Conservation (phyloP, 2,113 vertebrate species). For the Trogon melanurus region DNA sequence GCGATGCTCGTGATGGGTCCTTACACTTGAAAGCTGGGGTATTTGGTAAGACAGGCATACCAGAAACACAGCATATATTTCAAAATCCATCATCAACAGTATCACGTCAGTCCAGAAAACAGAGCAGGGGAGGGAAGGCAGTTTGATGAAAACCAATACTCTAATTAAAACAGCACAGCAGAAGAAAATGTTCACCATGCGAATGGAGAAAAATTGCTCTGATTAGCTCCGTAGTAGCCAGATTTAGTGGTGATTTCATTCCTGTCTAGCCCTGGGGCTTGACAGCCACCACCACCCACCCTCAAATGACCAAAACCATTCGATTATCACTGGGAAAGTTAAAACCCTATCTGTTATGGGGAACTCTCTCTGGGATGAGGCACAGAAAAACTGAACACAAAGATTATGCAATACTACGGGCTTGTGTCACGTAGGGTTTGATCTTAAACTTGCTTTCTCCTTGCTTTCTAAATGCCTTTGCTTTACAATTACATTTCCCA, state of each 20-base stretch:
- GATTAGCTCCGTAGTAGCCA: not conserved
- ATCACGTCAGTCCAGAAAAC: not conserved
- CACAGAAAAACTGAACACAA: not conserved
- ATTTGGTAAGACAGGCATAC: not conserved
- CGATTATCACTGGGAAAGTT: not conserved
- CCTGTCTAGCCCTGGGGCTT: not conserved
- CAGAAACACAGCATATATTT: not conserved
- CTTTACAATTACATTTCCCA: not conserved
- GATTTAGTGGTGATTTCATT: not conserved
- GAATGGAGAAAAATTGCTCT: not conserved
- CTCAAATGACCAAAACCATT: not conserved
- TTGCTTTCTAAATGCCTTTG: fast-evolving
- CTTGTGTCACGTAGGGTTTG: not conserved
- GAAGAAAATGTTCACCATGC: not conserved
- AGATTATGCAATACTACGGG: not conserved
- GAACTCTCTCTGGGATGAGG: not conserved
- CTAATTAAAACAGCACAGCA: not conserved
- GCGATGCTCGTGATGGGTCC: not conserved
- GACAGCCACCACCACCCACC: not conserved
- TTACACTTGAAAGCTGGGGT: not conserved
- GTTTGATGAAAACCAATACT: not conserved
- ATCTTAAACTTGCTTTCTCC: not conserved
- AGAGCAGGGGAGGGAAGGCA: not conserved
- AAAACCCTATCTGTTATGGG: fast-evolving
- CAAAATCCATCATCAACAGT: not conserved